These are phyloP conservation scores for Delia radicum DNA, from an alignment of 1,140 invertebrate genomes.

Conservation along the genomic window DNA sequence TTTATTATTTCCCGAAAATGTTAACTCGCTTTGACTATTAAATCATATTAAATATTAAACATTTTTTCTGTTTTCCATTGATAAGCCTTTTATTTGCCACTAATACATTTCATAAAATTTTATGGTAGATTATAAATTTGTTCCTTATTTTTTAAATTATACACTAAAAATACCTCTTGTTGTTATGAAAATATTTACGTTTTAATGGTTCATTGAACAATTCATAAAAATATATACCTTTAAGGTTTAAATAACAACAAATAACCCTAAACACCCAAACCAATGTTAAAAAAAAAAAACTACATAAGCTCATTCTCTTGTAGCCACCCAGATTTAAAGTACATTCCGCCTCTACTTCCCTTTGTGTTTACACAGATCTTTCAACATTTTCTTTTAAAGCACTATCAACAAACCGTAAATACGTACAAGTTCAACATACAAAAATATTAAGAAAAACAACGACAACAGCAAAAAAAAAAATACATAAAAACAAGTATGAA, in stretches of 20 bases:
- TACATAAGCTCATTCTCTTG: background rate
- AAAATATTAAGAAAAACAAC: background rate
- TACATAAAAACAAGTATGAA: background rate
- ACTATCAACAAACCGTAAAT: background rate
- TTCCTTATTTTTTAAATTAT: too few species aligned
- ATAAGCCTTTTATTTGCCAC: too few species aligned
- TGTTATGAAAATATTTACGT: background rate
- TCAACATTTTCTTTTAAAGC: background rate
- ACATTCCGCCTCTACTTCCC: background rate
- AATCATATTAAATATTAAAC: too few species aligned
- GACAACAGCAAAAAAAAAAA: background rate
- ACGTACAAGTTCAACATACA: background rate
- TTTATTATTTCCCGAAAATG: too few species aligned
- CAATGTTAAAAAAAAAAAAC: background rate
- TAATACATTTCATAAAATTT: too few species aligned
- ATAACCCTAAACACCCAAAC: background rate
- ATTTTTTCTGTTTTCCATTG: too few species aligned
- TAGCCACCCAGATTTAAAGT: background rate
- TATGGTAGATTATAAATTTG: too few species aligned
- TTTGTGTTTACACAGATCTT: background rate
- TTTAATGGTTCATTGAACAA: conserved; percentile 4
- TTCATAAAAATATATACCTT: conserved; percentile 1
- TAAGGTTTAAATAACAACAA: background rate
- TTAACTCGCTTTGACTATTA: too few species aligned
- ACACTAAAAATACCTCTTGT: background rate